Evolutionary conservation across 2,888 invertebrate species (phyloP), one percentile per base, ranked within the genome.

Genomic region (Philopedon plagiatum): DNA sequence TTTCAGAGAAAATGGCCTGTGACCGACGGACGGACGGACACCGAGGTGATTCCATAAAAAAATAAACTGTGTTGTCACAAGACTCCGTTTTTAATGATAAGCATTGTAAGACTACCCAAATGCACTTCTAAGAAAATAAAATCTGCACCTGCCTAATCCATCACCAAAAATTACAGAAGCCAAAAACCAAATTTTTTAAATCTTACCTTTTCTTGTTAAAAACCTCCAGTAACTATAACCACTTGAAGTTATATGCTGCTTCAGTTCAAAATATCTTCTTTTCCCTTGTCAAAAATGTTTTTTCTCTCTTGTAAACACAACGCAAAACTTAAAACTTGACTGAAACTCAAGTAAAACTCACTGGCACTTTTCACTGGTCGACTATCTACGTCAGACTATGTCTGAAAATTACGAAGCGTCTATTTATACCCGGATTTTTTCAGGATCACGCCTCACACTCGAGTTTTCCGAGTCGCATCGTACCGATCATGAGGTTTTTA

Each of bases 351-450:
- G 18, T 29, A 56, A 61, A 51, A 51, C 64, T 37, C 54, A 60
- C 66, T 72, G 61, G 73, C 75, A 75, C 72, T 58, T 57, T 56
- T 68, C 66, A 67, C 60, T 46, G n/a, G 41, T 66, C 9, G 54
- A 41, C 18, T 56, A 15, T 75, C 73, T 74, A 71, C 78, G 76
- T 76, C 75, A 76, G 75, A 80, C 78, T 79, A 76, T 74, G 58
- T 60, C 46, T 68, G 74, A 75, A 74, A 70, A 74, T 77, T 76
- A 76, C 75, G 74, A 71, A 74, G 76, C 76, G 75, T 78, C 80
- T 80, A 80, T 80, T 80, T 80, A 80, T 80, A 80, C 71, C 73
- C 69, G 63, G 73, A 67, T 66, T 71, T 76, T 76, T 77, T 71
- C 74, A 75, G 71, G 58, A 74, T 71, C 72, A 66, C 72, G 72